Evolutionary conservation across 2,888 invertebrate species (phyloP).

Genomic region (Ariolimax columbianus): DNA sequence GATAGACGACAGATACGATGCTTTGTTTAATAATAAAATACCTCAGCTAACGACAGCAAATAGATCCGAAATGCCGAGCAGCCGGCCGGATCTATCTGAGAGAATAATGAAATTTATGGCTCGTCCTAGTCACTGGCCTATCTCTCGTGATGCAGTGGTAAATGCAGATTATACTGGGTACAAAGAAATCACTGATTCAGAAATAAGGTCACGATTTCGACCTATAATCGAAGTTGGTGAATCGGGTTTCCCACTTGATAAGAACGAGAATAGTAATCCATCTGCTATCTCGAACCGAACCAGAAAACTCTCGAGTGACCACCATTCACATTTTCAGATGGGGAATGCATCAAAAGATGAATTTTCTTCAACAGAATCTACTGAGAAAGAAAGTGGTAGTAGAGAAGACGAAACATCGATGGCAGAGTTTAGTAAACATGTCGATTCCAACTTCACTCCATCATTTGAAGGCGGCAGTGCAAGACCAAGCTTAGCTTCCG

Average conservation of each 20-base stretch:
- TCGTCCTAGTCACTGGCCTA: not conserved
- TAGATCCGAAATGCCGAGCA: not conserved
- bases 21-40: conserved; percentile 24
- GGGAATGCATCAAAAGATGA: too few species aligned
- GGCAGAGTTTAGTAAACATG: not conserved
- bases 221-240: not conserved
- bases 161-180: not conserved
- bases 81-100: not conserved
- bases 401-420: not conserved
- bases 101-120: not conserved
- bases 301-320: too few species aligned
- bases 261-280: too few species aligned
- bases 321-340: too few species aligned
- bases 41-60: not conserved
- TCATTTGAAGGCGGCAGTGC: not conserved
- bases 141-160: not conserved
- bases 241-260: not conserved
- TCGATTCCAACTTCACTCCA: not conserved
- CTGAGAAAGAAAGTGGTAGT: not conserved
- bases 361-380: too few species aligned
- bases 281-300: too few species aligned
- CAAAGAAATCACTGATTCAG: not conserved
- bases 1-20: conserved; percentile 33
- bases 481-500: conserved; percentile 3
- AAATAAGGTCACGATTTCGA: not conserved